A percentile compares a stretch with the other conserved stretches of the same genome.
These are phyloP conservation scores for Sphenopsis melanotis DNA, from an alignment of 2,797 vertebrate species.

Conservation along the genomic window DNA sequence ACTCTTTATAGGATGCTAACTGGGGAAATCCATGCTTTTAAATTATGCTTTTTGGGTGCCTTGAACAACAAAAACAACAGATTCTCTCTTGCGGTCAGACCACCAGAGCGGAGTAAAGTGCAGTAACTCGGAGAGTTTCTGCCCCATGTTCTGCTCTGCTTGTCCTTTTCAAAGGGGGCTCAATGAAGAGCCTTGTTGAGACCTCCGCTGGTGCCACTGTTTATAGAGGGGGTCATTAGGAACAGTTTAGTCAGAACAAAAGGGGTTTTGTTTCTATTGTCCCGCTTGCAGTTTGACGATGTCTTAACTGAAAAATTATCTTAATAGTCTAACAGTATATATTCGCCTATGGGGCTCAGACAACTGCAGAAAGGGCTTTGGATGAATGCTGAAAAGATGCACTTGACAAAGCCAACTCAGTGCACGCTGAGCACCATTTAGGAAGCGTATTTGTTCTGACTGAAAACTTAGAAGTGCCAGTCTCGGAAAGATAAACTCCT, in stretches of 20 bases:
- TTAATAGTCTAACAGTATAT: conserved; percentile 64
- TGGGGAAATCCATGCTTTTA: conserved; percentile 49
- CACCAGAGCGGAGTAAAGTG: conserved; percentile 71
- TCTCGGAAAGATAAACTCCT: background rate
- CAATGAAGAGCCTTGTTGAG: conserved; percentile 84
- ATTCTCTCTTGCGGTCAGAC: conserved; percentile 62
- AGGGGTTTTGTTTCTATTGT: conserved; percentile 92
- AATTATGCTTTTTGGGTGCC: conserved; percentile 39
- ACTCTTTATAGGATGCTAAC: conserved; percentile 46
- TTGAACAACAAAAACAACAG: conserved; percentile 62
- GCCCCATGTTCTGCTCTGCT: conserved; percentile 77
- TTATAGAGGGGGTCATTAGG: conserved; percentile 89
- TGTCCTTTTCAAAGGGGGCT: conserved; percentile 85
- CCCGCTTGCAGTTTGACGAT: conserved; percentile 77
- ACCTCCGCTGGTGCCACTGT: conserved; percentile 83
- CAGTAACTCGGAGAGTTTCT: conserved; percentile 53
- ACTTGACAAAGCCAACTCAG: conserved; percentile 44
- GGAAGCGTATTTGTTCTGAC: conserved; percentile 24
- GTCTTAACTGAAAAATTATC: conserved; percentile 77
- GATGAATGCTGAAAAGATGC: conserved; percentile 56
- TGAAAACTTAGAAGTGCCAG: conserved; percentile 44
- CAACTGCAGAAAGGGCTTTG: conserved; percentile 34
- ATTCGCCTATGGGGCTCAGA: conserved; percentile 36
- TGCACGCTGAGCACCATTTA: background rate
- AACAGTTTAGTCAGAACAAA: conserved; percentile 92